Base-by-base conservation (phyloP, 2,113 vertebrate genomes). In the Acrocephalus arundinaceus region DNA sequence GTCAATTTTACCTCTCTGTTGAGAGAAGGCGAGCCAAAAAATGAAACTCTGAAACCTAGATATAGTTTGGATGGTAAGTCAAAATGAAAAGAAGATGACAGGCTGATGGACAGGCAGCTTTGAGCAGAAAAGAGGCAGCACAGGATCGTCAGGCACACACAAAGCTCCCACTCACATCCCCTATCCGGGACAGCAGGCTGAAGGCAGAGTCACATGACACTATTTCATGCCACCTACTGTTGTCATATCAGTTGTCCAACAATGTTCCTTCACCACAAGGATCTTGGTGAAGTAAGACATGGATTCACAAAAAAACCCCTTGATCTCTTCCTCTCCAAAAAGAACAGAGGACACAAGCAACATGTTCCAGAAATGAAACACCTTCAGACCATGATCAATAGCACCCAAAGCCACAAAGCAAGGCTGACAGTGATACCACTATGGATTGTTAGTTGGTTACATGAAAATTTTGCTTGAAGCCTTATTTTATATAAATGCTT, bases 21-120 rank as follows among this genome's bases (percentile, higher is more conserved):
- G 41, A 63, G 89, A 94, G 75, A 63, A 93, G 91, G 85, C 11
- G 46, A 97, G 77, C 84, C 79, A 88, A 74, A 93, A 89, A 94
- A 79, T 46, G 82, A 93, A 93, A 84, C 78, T 91, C 91, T 82
- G 80, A 97, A 96, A 90, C 73, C 91, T 61, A 80, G 71, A 97
- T 97, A 93, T 17, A 62, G 58, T 77, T 82, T 75, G 73, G 91
- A 71, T 86, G 62, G 96, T 97, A 96, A 97, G 97, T 97, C 91
- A 96, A 93, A 95, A 92, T 58, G 92, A 95, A 96, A 87, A 45
- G 80, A 74, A 72, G 88, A 31, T 90, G 97, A 97, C 89, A 90
- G 94, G 43, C 61, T 74, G 96, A 97, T 27, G 35, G 82, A 96
- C 91, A 80, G 94, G 48, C 82, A 82, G 91, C 62, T 94, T 41